These are phyloP conservation scores for Volucella bombylans DNA, from an alignment of 2,888 invertebrate species.

Conservation along the genomic window DNA sequence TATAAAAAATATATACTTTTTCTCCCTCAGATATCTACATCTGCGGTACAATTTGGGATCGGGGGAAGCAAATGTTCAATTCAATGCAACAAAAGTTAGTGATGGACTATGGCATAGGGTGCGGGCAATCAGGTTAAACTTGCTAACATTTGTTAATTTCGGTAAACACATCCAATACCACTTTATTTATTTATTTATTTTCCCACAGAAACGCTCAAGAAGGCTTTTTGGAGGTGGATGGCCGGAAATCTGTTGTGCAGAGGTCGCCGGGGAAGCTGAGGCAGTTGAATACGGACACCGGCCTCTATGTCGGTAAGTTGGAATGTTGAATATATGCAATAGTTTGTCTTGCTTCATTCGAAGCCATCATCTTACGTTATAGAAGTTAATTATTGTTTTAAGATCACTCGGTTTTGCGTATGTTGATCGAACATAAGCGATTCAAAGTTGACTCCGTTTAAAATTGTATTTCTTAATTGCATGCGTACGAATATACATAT, in stretches of 20 bases:
- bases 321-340: not conserved
- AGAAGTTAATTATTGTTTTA: conserved; percentile 40
- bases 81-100: conserved; percentile 92
- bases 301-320: conserved; percentile 92
- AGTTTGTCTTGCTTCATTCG: not conserved
- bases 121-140: conserved; percentile 87
- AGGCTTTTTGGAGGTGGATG: conserved; percentile 94
- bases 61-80: conserved; percentile 92
- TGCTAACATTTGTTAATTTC: too few relatives aligned
- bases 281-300: conserved; percentile 93
- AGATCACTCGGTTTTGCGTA: conserved; percentile 1
- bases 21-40: conserved; percentile 79
- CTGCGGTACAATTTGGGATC: conserved; percentile 93
- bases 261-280: conserved; percentile 92
- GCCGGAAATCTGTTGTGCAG: conserved; percentile 90
- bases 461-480: conserved; percentile 61
- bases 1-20: not conserved
- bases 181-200: conserved; percentile 31
- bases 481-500: not conserved
- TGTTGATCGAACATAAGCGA: conserved; percentile 56
- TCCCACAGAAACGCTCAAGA: conserved; percentile 90
- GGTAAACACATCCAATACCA: conserved; percentile 45
- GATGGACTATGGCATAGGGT: conserved; percentile 93
- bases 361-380: conserved; percentile 42
- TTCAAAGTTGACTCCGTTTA: conserved; percentile 65